Base-by-base conservation (phyloP, 2,888 invertebrate species). In the Chaetogeoica ovagalla region DNA sequence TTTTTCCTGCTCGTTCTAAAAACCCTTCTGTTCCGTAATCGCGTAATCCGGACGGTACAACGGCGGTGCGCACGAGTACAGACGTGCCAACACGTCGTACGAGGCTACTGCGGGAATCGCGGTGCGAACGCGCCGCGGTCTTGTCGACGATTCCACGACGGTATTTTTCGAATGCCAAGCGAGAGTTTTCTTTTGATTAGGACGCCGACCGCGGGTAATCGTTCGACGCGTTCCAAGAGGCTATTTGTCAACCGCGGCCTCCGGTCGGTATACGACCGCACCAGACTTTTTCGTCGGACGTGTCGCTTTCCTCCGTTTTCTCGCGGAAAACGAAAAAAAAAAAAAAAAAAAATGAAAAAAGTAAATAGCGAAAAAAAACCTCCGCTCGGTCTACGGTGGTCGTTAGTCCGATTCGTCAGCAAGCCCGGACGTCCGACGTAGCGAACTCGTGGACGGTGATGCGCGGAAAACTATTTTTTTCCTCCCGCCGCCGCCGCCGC, bases 161-260 rank as follows among this genome's bases (percentile, higher is more conserved):
- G 63, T 9, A 15, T n/a, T 48, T 48, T 11, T 11, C 4, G 43
- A 43, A 3, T 19, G 48, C 19, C 55, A 7, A 4, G 30, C 62
- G 19, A 77, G 70, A 77, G 62, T 77, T 77, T n/a, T 30, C 30
- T 30, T 77, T 77, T 77, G 70, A 77, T 77, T 77, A 77, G 77
- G 37, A 52, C 4, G 37, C 39, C 23, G 17, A 59, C n/a, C 2
- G 23, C 7, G 15, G 39, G 37, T 9, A 3, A 19, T 11, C 6
- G 8, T 17, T 15, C 2, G 23, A 7, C 43, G 43, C 55, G 43
- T 17, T 0, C 30, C 30, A 23, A 23, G n/a, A 37, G 21, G 62
- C 69, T 70, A 62, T 77, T 77, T 62, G 77, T 77, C 77, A 55
- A 69, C 77, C 60, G 43, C 60, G 43, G 11, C 8, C 55, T 5